Conservation (phyloP, 2,113 vertebrate species). For the Diphyllodes magnificus region DNA sequence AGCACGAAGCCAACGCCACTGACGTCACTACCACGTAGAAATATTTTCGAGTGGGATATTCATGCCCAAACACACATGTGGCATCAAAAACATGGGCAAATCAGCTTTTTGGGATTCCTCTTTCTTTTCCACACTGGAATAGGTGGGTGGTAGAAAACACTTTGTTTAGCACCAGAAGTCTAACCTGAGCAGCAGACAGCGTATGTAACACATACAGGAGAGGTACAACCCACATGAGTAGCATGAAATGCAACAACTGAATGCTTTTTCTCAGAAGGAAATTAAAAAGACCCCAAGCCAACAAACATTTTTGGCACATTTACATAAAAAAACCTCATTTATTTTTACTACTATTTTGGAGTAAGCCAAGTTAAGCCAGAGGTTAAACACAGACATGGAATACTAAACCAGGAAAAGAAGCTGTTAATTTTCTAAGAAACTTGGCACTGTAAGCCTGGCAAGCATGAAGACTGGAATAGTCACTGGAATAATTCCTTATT, state of each 20-base stretch:
- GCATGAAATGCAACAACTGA: not conserved
- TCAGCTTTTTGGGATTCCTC: not conserved
- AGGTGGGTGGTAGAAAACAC: not conserved
- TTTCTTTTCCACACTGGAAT: not conserved
- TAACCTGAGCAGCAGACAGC: not conserved
- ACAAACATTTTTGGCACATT: not conserved
- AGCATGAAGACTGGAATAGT: not conserved
- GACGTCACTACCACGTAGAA: not conserved
- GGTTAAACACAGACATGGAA: not conserved
- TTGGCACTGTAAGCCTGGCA: not conserved
- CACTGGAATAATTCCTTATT: not conserved
- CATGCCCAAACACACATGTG: not conserved
- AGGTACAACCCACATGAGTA: not conserved
- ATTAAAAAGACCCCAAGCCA: not conserved
- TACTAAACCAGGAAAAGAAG: not conserved
- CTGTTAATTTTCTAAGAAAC: not conserved
- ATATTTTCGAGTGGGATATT: not conserved
- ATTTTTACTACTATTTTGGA: not conserved
- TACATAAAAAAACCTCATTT: not conserved
- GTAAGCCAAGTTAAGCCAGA: not conserved
- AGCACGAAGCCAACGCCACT: rapidly evolving
- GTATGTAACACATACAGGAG: not conserved
- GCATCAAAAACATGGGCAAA: not conserved
- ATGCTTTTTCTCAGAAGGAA: not conserved
- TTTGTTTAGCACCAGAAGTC: not conserved